Evolutionary conservation across 2,888 invertebrate species (phyloP), one percentile per base, ranked within the genome.

Genomic region (Koerneria pararmatus): DNA sequence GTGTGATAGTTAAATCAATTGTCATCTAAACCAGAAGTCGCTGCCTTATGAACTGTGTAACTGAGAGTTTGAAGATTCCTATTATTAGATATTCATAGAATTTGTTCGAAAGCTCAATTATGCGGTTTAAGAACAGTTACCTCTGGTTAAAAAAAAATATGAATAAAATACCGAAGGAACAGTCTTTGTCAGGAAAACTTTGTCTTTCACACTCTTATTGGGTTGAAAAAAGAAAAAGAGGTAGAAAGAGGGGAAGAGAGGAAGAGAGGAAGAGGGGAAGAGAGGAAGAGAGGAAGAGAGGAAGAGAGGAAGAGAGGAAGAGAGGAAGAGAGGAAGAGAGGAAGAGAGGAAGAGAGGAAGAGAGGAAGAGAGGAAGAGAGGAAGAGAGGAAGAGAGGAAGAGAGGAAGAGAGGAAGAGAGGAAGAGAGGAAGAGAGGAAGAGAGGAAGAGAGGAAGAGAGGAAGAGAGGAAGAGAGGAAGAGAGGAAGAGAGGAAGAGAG

Each of bases 391-490:
- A n/a, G 11, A 11, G 11, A 41, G 11, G 48, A 34, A 37, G 34
- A 27, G 60, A 60, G 31, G 15, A 24, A 41, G 60, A 61, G 61
- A 49, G 53, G 35, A 62, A 62, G 46, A 31, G 37, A 49, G 32
- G 53, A 62, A 56, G 8, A n/a, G n/a, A 51, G 51, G 27, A 6
- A 51, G n/a, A 27, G n/a, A 51, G 34, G 62, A 32, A 19, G 61
- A 61, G 27, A 46, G 37, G n/a, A 3, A 34, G 35, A 59, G 56
- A 32, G 11, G 56, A 32, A 29, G 11, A 29, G 6, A 11, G 27
- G 31, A 4, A 15, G 56, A n/a, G 56, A 27, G 27, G 24, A 29
- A 32, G 56, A 22, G n/a, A 32, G n/a, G 29, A 22, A 32, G n/a
- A 5, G 31, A 32, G 32, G 56, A 29, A 56, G 32, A 6, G 6